Evolutionary conservation across 2,797 vertebrate genomes (phyloP).

Genomic region (Ctenopoma kingsleyae): DNA sequence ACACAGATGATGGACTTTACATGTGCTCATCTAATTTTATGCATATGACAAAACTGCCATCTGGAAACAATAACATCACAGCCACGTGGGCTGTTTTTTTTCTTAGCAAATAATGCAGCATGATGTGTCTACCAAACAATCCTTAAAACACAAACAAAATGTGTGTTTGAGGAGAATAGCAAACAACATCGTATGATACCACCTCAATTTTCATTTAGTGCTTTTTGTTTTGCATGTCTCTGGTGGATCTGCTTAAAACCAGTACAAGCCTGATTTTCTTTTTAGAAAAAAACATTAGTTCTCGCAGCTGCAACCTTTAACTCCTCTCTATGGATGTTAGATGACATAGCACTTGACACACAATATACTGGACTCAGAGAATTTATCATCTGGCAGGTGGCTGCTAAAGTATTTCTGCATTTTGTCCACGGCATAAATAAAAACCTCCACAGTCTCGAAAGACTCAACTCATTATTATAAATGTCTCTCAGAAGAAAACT

Average conservation of each 20-base stretch:
- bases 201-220: slow-evolving; percentile 14
- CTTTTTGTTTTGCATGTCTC: slow-evolving; percentile 17
- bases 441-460: slow-evolving; percentile 12
- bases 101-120: slow-evolving; percentile 32
- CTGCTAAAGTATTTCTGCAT: slow-evolving; percentile 31
- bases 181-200: slow-evolving; percentile 1
- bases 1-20: not conserved
- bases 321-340: slow-evolving; percentile 34
- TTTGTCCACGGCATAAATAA: slow-evolving; percentile 30
- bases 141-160: slow-evolving; percentile 35
- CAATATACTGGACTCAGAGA: slow-evolving; percentile 40
- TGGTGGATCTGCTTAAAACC: slow-evolving; percentile 8
- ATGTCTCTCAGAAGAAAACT: slow-evolving; percentile 25
- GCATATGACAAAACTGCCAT: not conserved
- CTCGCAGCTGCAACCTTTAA: slow-evolving; percentile 18
- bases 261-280: not conserved
- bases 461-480: slow-evolving; percentile 24
- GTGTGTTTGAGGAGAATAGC: slow-evolving; percentile 3
- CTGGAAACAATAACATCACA: slow-evolving; percentile 28
- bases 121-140: slow-evolving; percentile 10
- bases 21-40: slow-evolving; percentile 22
- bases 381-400: slow-evolving; percentile 48
- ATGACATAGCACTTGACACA: slow-evolving; percentile 46
- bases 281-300: slow-evolving; percentile 37
- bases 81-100: not conserved